A percentile compares a stretch with the other conserved stretches of the same genome.
phyloP scores from a whole-genome alignment of 2,888 invertebrate genomes.

The Petrophora chlorosata region DNA sequence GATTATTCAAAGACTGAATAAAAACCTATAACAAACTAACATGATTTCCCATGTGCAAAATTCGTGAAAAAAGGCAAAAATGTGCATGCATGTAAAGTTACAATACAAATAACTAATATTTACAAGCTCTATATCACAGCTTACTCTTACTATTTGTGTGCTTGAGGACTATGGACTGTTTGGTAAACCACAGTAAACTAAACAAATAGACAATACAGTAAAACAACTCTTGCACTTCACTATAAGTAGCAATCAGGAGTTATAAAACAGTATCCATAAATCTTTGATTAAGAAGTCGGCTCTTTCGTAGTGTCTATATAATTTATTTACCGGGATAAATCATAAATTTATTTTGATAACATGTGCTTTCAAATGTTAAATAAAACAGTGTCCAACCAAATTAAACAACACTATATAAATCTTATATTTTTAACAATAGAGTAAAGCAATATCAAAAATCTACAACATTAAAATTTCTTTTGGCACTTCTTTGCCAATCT shows the following conservation, averaged over 20 bases:
- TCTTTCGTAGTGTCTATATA: neutral
- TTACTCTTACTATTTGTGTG: slow-evolving; percentile 66
- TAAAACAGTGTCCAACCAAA: neutral
- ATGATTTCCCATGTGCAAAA: slow-evolving; percentile 35
- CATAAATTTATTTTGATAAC: neutral
- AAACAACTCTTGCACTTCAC: too few relatives aligned
- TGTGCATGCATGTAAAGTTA: slow-evolving; percentile 41
- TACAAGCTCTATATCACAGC: slow-evolving; percentile 82
- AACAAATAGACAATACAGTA: neutral
- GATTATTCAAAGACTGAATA: slow-evolving; percentile 11
- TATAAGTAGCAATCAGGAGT: too few relatives aligned
- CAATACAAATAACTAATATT: slow-evolving; percentile 54
- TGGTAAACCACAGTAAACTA: neutral
- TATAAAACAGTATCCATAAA: too few relatives aligned
- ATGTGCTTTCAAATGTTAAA: neutral
- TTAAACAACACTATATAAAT: neutral
- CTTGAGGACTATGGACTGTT: slow-evolving; percentile 25
- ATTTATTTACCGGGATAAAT: too few relatives aligned
- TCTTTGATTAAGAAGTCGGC: too few relatives aligned
- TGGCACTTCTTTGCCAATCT: neutral
- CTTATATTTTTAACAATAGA: neutral
- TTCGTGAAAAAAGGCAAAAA: slow-evolving; percentile 32
- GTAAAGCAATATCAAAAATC: slow-evolving; percentile 1
- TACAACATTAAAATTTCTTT: neutral
- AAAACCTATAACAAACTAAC: slow-evolving; percentile 27